These are phyloP conservation scores for Pseudomyrmex sp. DNA, from an alignment of 1,140 invertebrate species.

Conservation along the genomic window DNA sequence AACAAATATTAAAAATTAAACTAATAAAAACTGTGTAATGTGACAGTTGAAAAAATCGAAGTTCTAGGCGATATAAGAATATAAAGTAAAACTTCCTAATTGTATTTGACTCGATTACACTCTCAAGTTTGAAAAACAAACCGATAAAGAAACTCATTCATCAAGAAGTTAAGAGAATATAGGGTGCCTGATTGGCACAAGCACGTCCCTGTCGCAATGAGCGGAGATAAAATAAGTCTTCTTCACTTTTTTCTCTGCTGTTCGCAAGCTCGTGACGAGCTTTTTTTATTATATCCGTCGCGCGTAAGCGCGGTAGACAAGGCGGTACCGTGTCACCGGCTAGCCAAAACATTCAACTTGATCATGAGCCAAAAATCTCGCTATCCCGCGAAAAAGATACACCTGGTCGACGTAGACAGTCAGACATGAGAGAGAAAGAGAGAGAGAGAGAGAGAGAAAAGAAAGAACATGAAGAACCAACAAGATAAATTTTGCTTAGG, in stretches of 20 bases:
- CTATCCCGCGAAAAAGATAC: constrained; percentile 77
- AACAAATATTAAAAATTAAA: no score
- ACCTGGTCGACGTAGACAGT: constrained; percentile 68
- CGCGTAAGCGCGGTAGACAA: constrained; percentile 72
- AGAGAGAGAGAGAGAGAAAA: not conserved
- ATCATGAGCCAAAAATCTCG: constrained; percentile 79
- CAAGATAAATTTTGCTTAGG: constrained; percentile 29
- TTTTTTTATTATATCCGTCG: constrained; percentile 64
- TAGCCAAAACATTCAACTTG: constrained; percentile 80
- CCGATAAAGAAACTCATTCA: no score
- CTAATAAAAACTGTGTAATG: no score
- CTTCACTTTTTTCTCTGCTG: not conserved
- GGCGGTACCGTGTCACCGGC: constrained; percentile 72
- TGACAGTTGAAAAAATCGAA: no score
- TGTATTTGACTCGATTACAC: no score
- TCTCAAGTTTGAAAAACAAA: no score
- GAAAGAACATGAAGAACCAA: not conserved
- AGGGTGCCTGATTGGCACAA: not conserved
- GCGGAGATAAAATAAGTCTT: constrained; percentile 64
- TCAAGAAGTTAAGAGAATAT: not conserved
- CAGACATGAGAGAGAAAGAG: constrained; percentile 6
- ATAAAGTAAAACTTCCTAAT: no score
- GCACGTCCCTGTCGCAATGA: constrained; percentile 38
- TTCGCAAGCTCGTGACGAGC: constrained; percentile 35
- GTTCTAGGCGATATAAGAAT: no score